Conservation (phyloP, 2,113 vertebrate species). For the Tachuris rubrigastra region DNA sequence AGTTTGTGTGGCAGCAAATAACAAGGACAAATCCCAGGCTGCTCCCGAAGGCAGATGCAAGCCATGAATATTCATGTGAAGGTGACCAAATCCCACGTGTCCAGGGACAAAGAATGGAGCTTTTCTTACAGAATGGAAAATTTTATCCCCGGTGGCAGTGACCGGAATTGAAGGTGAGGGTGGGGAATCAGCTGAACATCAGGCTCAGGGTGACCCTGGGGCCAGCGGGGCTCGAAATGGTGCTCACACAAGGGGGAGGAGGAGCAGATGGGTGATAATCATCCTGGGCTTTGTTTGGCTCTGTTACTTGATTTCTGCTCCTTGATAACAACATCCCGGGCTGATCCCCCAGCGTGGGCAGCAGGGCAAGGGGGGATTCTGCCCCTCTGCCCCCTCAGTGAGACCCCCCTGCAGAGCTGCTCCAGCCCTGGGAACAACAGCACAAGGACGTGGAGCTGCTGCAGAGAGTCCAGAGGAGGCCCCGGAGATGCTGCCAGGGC, state of each 20-base stretch:
- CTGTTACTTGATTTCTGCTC: background rate
- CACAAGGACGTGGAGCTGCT: background rate
- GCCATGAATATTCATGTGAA: background rate
- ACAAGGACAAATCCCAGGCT: background rate
- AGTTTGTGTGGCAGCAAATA: background rate
- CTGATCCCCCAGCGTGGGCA: background rate
- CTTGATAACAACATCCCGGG: rapidly evolving
- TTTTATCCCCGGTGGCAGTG: background rate
- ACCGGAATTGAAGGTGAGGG: background rate
- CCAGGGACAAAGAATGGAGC: background rate
- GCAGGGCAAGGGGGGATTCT: background rate
- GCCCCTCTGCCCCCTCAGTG: background rate
- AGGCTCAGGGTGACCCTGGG: background rate
- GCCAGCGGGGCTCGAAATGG: background rate
- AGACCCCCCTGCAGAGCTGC: background rate
- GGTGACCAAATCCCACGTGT: background rate
- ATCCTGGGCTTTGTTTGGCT: background rate
- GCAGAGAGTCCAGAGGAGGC: background rate
- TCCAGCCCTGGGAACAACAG: background rate
- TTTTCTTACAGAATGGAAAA: background rate
- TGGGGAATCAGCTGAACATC: background rate
- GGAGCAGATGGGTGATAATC: background rate
- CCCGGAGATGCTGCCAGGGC: background rate
- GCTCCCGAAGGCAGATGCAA: background rate
- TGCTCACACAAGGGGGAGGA: rapidly evolving